Evolutionary conservation across 2,888 invertebrate genomes (phyloP), one percentile per base, ranked within the genome.

Genomic region (Agrochola litura): DNA sequence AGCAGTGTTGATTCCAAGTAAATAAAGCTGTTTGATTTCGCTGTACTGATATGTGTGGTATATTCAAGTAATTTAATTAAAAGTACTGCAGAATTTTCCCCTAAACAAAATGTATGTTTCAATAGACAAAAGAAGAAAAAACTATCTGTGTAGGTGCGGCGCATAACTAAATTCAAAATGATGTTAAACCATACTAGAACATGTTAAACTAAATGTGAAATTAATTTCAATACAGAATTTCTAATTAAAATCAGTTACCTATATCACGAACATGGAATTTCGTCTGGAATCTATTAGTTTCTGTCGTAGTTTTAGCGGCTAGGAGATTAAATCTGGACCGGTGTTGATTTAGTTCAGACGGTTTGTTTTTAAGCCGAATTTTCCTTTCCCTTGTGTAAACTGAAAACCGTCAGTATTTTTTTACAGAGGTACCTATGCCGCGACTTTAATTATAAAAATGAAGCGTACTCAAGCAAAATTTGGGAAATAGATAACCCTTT

Each of bases 141-240:
- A 4, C 4, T 19, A 56, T 49, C 22, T 79, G 10, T 30, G 14
- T n/a, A 22, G 6, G 3, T n/a, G n/a, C 4, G 19, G n/a, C 4
- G 10, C 58, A 58, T n/a, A 16, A 56, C 16, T 37, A 52, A 65
- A 66, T 58, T 73, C 37, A 54, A 60, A 56, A 54, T 61, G 3
- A 73, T 54, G 37, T n/a, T 74, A n/a, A 30, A n/a, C n/a, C 6
- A 14, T 54, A 37, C 52, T 65, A 16, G 37, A 60, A 65, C 52
- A 70, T 69, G 14, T 56, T 77, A 30, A 14, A n/a, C 2, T 46
- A 43, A 74, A 79, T 67, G 1, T 56, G 14, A 61, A 66, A 61
- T 49, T 49, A 37, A 81, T 66, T 41, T 52, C 41, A 81, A 8
- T 30, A 16, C 12, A 30, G 46, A 63, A n/a, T 58, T 43, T 56